Percentiles rank a stretch among this genome's conserved stretches.
These are phyloP conservation scores for Enteromius viviparus DNA, from an alignment of 2,797 vertebrate species.

Conservation along the genomic window DNA sequence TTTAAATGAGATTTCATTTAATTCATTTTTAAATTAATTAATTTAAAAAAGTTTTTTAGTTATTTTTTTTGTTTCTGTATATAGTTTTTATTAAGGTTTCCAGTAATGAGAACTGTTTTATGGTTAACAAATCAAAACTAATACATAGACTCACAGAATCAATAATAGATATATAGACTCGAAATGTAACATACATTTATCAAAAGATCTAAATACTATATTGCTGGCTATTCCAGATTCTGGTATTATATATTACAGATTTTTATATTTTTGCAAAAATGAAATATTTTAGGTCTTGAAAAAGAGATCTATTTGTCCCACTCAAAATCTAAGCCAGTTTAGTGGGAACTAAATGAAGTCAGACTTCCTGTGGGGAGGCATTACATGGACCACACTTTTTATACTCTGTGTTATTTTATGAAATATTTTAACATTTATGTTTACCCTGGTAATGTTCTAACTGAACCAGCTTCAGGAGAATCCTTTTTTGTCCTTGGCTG, in stretches of 20 bases:
- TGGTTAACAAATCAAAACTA: not conserved
- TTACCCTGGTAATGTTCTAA: not conserved
- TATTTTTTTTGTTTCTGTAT: not conserved
- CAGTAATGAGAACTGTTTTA: not conserved
- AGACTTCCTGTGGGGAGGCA: not conserved
- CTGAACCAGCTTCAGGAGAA: slow-evolving; percentile 10
- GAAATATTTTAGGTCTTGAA: not conserved
- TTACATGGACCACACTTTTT: not conserved
- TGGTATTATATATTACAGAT: not conserved
- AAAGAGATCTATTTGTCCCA: not conserved
- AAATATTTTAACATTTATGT: not conserved
- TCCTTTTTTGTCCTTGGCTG: not conserved
- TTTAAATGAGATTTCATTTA: not conserved
- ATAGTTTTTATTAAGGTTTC: not conserved
- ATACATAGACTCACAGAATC: too few relatives aligned
- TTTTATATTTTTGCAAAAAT: not conserved
- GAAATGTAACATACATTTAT: too few relatives aligned
- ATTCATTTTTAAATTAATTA: not conserved
- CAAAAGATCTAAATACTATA: not conserved
- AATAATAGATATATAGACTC: too few relatives aligned
- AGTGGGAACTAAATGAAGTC: slow-evolving; percentile 2
- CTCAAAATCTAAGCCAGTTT: not conserved
- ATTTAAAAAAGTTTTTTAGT: not conserved
- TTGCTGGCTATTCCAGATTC: too few relatives aligned
- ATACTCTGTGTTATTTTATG: not conserved